A percentile compares a stretch with the other conserved stretches of the same genome.
Evolutionary conservation across 2,888 invertebrate genomes (phyloP).

Genomic region (Catocala nupta): DNA sequence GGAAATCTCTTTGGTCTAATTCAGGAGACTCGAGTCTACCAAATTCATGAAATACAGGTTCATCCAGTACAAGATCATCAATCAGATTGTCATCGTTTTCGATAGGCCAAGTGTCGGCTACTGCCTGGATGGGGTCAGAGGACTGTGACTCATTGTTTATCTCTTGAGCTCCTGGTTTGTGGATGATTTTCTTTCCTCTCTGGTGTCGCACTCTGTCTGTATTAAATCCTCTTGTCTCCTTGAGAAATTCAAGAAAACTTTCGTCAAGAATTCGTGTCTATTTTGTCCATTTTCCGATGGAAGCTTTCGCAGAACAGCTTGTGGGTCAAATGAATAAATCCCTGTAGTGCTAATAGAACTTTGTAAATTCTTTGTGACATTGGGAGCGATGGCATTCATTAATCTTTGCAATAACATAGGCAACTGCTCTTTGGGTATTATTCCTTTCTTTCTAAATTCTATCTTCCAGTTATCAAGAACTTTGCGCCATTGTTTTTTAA

Average conservation of each 20-base stretch:
- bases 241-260: constrained; percentile 16
- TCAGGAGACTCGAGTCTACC: no score
- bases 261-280: constrained; percentile 6
- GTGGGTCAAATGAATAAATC: constrained; percentile 4
- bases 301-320: constrained; percentile 3
- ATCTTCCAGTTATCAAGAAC: not conserved
- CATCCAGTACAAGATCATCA: no score
- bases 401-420: constrained; percentile 1
- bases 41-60: no score
- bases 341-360: constrained; percentile 5
- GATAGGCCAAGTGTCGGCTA: not conserved
- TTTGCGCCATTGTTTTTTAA: constrained; percentile 7
- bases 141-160: no score
- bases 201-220: constrained; percentile 12
- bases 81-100: constrained; percentile 2
- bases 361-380: not conserved
- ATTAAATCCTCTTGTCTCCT: constrained; percentile 16
- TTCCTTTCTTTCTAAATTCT: not conserved
- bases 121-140: no score
- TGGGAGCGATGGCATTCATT: not conserved
- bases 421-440: constrained; percentile 2
- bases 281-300: not conserved
- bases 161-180: constrained; percentile 25
- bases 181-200: constrained; percentile 15
- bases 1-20: no score